These are phyloP conservation scores for Ammodytes dubius DNA, from an alignment of 2,113 vertebrate genomes.

Conservation along the genomic window DNA sequence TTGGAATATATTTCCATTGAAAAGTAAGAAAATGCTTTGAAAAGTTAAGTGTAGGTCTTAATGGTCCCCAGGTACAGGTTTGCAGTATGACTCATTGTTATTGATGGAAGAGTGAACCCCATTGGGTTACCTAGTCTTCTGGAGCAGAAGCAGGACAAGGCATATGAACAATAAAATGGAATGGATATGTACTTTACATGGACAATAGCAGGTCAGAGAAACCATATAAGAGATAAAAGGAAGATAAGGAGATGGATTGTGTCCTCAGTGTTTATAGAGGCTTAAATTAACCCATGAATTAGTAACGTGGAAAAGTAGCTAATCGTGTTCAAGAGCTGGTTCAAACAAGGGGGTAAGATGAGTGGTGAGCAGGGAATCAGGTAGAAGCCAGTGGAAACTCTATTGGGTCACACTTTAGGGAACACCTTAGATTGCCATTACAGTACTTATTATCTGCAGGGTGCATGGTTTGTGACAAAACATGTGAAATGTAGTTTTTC, in stretches of 20 bases:
- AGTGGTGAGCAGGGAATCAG: constrained; percentile 49
- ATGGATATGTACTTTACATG: constrained; percentile 32
- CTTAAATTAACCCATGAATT: constrained; percentile 86
- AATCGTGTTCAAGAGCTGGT: constrained; percentile 77
- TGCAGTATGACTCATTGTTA: constrained; percentile 19
- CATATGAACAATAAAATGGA: constrained; percentile 34
- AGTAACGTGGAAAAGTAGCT: constrained; percentile 87
- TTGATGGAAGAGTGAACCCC: constrained; percentile 27
- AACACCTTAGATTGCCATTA: constrained; percentile 8
- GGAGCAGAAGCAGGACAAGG: constrained; percentile 27
- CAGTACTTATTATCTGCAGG: neutral
- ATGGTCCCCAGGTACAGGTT: neutral
- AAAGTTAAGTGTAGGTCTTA: neutral
- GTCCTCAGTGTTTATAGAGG: constrained; percentile 76
- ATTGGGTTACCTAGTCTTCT: constrained; percentile 20
- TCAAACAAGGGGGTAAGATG: constrained; percentile 52
- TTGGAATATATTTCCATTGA: neutral
- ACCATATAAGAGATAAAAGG: constrained; percentile 21
- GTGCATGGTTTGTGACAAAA: neutral
- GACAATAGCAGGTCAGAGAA: constrained; percentile 72
- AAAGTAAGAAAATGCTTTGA: neutral
- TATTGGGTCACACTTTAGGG: constrained; percentile 20
- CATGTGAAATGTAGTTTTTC: neutral
- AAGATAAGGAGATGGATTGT: constrained; percentile 35
- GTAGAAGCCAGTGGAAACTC: constrained; percentile 29